Evolutionary conservation across 2,797 vertebrate genomes (phyloP).

Genomic region (Anguilla marmorata): DNA sequence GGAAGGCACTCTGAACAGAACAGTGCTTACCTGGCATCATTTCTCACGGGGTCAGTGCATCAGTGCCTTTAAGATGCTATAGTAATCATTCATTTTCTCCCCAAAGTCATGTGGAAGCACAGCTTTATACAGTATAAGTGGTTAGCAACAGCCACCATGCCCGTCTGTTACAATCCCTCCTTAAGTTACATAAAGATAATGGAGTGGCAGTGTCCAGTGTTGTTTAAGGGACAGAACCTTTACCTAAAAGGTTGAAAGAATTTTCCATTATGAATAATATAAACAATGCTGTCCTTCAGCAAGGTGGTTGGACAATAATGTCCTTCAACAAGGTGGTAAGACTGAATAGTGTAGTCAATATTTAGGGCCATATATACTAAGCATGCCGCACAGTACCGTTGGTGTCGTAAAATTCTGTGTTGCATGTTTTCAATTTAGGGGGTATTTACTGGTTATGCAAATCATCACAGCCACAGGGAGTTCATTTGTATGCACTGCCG

Average conservation of each 20-base stretch:
- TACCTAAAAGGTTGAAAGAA: background rate
- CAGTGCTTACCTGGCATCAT: slow-evolving; percentile 23
- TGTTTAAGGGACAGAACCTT: background rate
- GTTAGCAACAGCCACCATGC: slow-evolving; percentile 24
- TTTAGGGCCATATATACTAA: too few species aligned
- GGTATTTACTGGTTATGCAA: too few species aligned
- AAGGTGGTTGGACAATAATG: background rate
- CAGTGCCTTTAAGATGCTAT: slow-evolving; percentile 43
- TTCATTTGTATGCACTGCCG: too few species aligned
- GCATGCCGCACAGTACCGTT: too few species aligned
- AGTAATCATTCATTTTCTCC: slow-evolving; percentile 47
- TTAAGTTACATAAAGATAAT: slow-evolving; percentile 4
- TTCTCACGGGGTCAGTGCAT: slow-evolving; percentile 37
- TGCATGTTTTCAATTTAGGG: too few species aligned
- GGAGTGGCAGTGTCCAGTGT: background rate
- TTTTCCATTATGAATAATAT: background rate
- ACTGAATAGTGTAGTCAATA: background rate
- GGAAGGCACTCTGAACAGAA: slow-evolving; percentile 30
- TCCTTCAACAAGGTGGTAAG: background rate
- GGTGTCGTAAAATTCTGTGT: too few species aligned
- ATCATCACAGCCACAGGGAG: too few species aligned
- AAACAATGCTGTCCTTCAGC: background rate
- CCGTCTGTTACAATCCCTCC: background rate
- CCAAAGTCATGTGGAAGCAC: slow-evolving; percentile 26
- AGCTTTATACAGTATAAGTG: slow-evolving; percentile 34